Base-by-base conservation (phyloP, 2,113 vertebrate genomes). In the Bothrops jararaca region DNA sequence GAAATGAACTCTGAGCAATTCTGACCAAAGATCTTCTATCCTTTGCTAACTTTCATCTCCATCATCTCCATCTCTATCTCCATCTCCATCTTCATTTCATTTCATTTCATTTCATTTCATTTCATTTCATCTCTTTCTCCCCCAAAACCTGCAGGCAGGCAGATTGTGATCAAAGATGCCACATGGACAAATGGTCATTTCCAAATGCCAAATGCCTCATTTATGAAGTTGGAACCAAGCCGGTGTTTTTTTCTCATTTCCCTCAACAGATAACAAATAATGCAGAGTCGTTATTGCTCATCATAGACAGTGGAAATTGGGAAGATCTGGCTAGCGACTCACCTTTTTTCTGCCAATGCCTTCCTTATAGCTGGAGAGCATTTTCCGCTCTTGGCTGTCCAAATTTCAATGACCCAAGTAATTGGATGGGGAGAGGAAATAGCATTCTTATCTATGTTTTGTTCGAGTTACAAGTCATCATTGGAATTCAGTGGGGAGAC, bases 351-450 rank as follows among this genome's bases (percentile, higher is more conserved):
- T 57, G 88, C 88, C 87, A 92, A 85, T 23, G 88, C 9, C 53
- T 20, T 2, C 10, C 34, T 39, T 52, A 57, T 22, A 22, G 80
- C 50, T 5, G 54, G 52, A 85, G 85, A 80, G 56, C 24, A 7
- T 85, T 92, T 89, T 12, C 52, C 7, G 9, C 60, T 7, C 8
- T 34, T 10, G 29, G 26, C 13, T 92, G 86, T 4, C 87, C 60
- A 92, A 69, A 92, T 92, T 57, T 57, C 45, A 92, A 89, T 48
- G 91, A 92, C 52, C 86, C 52, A 45, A n/a, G 80, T 89, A 89
- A 92, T 89, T 80, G 91, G 24, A 54, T 88, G 26, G n/a, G n/a
- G 60, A 52, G 4, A 53, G 24, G 50, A 29, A 85, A 89, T 6
- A 7, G 18, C 22, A 50, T 92, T 85, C 60, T 29, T 18, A 52